Evolutionary conservation across 35 echinoderm and acorn worm genomes (phyloP).

Genomic region (Diadema setosum): DNA sequence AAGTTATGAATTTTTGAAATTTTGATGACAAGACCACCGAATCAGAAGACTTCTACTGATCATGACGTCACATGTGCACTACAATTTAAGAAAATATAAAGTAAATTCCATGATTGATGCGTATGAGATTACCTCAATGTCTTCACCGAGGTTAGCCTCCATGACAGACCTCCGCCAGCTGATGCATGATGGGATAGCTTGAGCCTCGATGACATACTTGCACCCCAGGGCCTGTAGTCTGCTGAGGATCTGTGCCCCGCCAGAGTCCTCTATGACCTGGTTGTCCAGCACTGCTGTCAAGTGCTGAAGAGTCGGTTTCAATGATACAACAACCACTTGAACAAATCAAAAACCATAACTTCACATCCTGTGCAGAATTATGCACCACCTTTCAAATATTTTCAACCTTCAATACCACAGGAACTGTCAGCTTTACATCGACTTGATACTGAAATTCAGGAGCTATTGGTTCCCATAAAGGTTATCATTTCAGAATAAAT

Average conservation of each 20-base stretch:
- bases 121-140: constrained; percentile 79
- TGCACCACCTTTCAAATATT: too few relatives aligned
- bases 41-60: not conserved
- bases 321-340: not conserved
- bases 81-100: too few relatives aligned
- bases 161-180: constrained; percentile 65
- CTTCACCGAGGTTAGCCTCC: constrained; percentile 56
- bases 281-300: constrained; percentile 60
- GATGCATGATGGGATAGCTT: constrained; percentile 55
- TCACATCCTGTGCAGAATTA: not conserved
- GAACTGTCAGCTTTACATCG: too few relatives aligned
- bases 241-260: constrained; percentile 60
- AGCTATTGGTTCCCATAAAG: too few relatives aligned
- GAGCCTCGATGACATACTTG: constrained; percentile 51
- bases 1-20: too few relatives aligned
- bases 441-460: too few relatives aligned
- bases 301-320: constrained; percentile 27
- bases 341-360: not conserved
- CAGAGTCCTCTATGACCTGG: constrained; percentile 34
- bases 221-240: constrained; percentile 65
- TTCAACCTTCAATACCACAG: too few relatives aligned
- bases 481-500: too few relatives aligned
- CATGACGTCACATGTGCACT: too few relatives aligned
- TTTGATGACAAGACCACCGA: too few relatives aligned
- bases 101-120: too few relatives aligned